Base-by-base conservation (phyloP, 2,797 vertebrate species). In the Neosilurus mollespiculum region DNA sequence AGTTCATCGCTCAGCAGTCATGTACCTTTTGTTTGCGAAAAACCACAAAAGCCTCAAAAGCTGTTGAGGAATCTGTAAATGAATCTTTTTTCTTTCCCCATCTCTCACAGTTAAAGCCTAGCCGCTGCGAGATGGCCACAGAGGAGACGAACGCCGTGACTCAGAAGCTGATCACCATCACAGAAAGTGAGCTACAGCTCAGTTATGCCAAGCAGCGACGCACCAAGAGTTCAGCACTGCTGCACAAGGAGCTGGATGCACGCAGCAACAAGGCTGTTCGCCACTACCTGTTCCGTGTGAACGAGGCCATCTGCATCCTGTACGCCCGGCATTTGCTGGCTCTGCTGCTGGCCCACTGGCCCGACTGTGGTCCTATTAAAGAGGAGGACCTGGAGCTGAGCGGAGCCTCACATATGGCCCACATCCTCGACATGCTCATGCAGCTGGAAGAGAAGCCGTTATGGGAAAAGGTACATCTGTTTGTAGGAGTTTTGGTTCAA, bases 391-490 rank as follows among this genome's bases (percentile, higher is more conserved):
- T 99, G 82, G 97, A 98, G 76, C 95, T 99, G 73, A 98, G 92
- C 6, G 96, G 98, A 0, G 95, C 97, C 4, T 97, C 98, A 1
- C 98, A 99, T 81, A 97, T 99, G 96, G 97, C 97, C 9, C 99
- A 99, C 90, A 98, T 99, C 89, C 94, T 99, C 92, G 97, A 99
- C 91, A 98, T 98, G 98, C 92, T 99, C 22, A 97, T 99, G 97
- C 98, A 99, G 92, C 95, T 99, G 66, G 98, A 99, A 90, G 98
- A 99, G 87, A 96, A 95, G 87, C 95, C 94, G 0, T 91, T 97
- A 4, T 99, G 98, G 96, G 98, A 99, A 88, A 99, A 96, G 97
- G 98, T 99, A 91, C 89, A 89, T 64, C 22, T 14, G n/a, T 15
- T 12, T 20, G 22, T 30, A 2, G 2, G 8, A 49, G 22, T 22